These are phyloP conservation scores for Spodoptera picta DNA, from an alignment of 2,888 invertebrate genomes.

Conservation along the genomic window DNA sequence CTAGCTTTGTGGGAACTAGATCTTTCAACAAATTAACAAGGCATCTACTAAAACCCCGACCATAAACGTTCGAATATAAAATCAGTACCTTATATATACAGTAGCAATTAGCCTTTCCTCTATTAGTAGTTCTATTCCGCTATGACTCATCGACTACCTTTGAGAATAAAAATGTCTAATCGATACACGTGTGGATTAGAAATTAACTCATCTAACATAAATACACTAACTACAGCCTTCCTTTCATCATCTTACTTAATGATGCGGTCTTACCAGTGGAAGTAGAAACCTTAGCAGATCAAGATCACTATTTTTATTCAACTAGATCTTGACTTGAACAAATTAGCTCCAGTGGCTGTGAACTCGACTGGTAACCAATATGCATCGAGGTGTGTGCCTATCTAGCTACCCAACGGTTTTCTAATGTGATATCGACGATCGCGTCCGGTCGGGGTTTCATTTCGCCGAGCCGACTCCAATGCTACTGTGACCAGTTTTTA, in stretches of 20 bases:
- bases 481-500: constrained; percentile 64
- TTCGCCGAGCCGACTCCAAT: constrained; percentile 59
- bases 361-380: constrained; percentile 71
- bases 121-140: constrained; percentile 8
- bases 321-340: constrained; percentile 65
- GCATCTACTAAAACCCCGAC: constrained; percentile 11
- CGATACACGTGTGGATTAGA: constrained; percentile 27
- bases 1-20: constrained; percentile 7
- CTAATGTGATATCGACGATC: constrained; percentile 75
- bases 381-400: constrained; percentile 69
- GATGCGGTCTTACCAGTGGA: constrained; percentile 33
- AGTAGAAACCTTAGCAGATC: constrained; percentile 60
- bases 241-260: constrained; percentile 36
- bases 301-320: constrained; percentile 68
- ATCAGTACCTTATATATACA: constrained; percentile 1
- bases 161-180: constrained; percentile 23
- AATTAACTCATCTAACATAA: constrained; percentile 25
- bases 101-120: constrained; percentile 8
- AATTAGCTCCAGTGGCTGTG: constrained; percentile 56
- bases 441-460: constrained; percentile 73
- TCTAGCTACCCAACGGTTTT: constrained; percentile 68
- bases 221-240: constrained; percentile 35
- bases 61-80: constrained; percentile 20
- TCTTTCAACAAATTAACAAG: constrained; percentile 13
- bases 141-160: constrained; percentile 22